Percentiles rank a stretch among this genome's conserved stretches.
These are phyloP conservation scores for Lepus townsendii DNA, from an alignment of 2,797 vertebrate species.

Conservation along the genomic window DNA sequence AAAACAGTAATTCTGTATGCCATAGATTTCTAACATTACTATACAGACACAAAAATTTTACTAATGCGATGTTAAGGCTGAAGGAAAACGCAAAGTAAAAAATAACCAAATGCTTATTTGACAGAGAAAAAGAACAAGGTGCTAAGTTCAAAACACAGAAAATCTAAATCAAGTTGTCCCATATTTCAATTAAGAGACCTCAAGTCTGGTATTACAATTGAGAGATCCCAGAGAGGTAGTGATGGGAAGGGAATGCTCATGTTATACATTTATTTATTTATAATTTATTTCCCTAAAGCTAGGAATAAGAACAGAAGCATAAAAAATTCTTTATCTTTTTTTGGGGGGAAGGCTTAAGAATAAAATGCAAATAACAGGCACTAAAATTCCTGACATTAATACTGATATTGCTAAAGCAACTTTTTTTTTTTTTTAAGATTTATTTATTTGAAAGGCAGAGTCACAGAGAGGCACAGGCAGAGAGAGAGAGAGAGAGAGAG, in stretches of 20 bases:
- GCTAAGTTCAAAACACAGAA: conserved; percentile 63
- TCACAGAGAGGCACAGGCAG: no score
- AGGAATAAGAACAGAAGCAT: conserved; percentile 52
- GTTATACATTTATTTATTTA: background rate
- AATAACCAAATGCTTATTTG: background rate
- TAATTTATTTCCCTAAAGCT: conserved; percentile 55
- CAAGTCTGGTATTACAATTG: conserved; percentile 33
- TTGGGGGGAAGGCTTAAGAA: conserved; percentile 14
- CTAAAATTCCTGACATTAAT: conserved; percentile 40
- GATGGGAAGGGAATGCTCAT: conserved; percentile 4
- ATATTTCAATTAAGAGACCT: conserved; percentile 32
- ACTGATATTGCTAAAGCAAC: conserved; percentile 53
- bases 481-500: no score
- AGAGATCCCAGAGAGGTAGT: conserved; percentile 55
- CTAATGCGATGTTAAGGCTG: background rate
- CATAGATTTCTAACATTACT: conserved; percentile 32
- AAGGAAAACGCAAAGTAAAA: conserved; percentile 46
- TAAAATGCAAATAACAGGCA: conserved; percentile 33
- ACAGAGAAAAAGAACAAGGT: conserved; percentile 67
- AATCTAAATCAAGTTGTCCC: conserved; percentile 42
- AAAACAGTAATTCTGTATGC: conserved; percentile 8
- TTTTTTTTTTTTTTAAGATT: background rate
- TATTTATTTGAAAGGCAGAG: no score
- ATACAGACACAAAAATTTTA: conserved; percentile 45
- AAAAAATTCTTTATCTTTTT: conserved; percentile 50